Evolutionary conservation across 2,113 vertebrate species (phyloP).

Genomic region (Sitta europaea): DNA sequence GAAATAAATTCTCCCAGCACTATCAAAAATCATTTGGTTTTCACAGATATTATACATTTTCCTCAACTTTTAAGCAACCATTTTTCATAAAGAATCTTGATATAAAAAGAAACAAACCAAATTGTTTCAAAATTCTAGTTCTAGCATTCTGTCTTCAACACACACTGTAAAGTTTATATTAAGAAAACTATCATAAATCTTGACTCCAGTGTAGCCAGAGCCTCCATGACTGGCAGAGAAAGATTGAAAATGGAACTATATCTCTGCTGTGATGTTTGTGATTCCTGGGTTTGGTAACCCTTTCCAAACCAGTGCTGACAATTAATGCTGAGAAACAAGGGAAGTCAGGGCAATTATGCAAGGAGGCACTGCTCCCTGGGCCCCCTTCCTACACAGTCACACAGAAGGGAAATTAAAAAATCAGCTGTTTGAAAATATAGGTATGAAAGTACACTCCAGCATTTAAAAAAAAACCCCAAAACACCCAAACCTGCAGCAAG

Average conservation of each 20-base stretch:
- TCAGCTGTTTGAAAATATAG: not conserved
- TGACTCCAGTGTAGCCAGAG: not conserved
- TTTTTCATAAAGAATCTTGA: not conserved
- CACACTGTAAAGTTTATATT: not conserved
- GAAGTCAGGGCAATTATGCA: not conserved
- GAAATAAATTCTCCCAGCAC: not conserved
- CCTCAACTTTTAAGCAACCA: not conserved
- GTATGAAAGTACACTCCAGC: not conserved
- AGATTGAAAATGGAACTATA: rapidly evolving
- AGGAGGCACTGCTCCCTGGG: not conserved
- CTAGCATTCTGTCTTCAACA: not conserved
- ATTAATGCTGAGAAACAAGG: not conserved
- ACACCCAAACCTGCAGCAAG: not conserved
- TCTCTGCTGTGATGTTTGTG: not conserved
- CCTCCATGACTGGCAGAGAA: not conserved
- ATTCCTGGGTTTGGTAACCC: not conserved
- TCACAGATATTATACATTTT: not conserved
- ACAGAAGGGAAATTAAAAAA: not conserved
- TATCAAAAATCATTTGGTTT: not conserved
- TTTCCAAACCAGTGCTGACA: not conserved
- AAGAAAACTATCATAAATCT: not conserved
- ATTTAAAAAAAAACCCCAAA: not conserved
- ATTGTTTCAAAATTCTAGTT: not conserved
- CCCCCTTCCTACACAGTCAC: not conserved
- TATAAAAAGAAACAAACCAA: not conserved